Conservation (phyloP, 2,113 vertebrate genomes). For the Geothlypis trichas region DNA sequence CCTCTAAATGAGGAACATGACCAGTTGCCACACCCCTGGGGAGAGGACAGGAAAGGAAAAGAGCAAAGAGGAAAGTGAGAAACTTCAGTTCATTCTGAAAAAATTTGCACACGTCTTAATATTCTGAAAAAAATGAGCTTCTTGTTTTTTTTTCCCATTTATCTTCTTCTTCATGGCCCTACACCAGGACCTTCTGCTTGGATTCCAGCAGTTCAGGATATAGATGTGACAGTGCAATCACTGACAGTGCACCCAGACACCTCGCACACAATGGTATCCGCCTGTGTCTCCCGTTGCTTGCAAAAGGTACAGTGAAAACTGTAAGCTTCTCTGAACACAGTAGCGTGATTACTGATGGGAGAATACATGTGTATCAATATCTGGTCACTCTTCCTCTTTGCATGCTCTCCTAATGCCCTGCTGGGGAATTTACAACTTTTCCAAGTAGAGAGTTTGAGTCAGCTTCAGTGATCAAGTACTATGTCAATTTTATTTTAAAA, state of each 20-base stretch:
- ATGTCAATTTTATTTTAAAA: background rate
- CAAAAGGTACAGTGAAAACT: constrained; percentile 79
- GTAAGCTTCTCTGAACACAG: background rate
- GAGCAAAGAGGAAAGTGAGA: background rate
- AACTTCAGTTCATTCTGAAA: background rate
- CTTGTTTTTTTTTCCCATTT: too few relatives aligned
- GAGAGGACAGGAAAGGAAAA: background rate
- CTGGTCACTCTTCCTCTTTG: background rate
- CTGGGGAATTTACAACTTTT: background rate
- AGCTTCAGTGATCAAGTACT: background rate
- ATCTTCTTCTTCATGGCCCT: background rate
- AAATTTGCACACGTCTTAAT: background rate
- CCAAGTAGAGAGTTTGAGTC: background rate
- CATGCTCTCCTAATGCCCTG: rapidly evolving
- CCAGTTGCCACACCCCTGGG: background rate
- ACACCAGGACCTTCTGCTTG: constrained; percentile 88
- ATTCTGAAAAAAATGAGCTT: background rate
- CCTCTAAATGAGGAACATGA: background rate
- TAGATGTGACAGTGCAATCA: constrained; percentile 78
- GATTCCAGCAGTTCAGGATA: constrained; percentile 86
- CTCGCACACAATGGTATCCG: constrained; percentile 89
- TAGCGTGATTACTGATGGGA: background rate
- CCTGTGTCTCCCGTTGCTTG: constrained; percentile 89
- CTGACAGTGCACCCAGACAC: constrained; percentile 82
- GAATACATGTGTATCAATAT: rapidly evolving